These are phyloP conservation scores for Papilio glaucus DNA, from an alignment of 1,140 invertebrate genomes.

Conservation along the genomic window DNA sequence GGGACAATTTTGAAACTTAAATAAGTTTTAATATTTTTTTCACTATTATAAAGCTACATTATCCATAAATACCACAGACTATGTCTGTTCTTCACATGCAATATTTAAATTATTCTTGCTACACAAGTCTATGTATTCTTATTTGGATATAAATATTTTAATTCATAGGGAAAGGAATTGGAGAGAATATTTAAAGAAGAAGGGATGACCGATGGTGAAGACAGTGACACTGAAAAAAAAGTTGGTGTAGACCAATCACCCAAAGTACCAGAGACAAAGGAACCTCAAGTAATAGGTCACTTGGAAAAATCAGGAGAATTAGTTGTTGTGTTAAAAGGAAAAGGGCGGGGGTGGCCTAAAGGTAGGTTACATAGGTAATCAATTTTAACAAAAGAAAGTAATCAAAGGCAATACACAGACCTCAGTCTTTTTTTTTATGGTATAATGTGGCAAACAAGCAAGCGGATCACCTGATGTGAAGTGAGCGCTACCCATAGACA, in stretches of 20 bases:
- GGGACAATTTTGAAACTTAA: no score
- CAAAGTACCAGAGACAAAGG: constrained; percentile 47
- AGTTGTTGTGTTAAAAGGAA: constrained; percentile 85
- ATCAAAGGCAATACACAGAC: no score
- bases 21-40: no score
- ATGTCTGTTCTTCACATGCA: no score
- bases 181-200: constrained; percentile 89
- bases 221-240: constrained; percentile 68
- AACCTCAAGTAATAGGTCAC: constrained; percentile 86
- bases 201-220: constrained; percentile 87
- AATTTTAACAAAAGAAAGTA: neutral
- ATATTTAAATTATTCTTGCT: no score
- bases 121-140: no score
- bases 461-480: no score
- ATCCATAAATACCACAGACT: no score
- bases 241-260: constrained; percentile 42
- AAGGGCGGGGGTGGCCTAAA: constrained; percentile 83
- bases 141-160: constrained; percentile 14
- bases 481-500: no score
- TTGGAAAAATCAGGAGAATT: constrained; percentile 86
- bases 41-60: no score
- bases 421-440: no score
- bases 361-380: constrained; percentile 44
- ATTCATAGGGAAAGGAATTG: constrained; percentile 87
- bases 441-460: no score